Conservation (phyloP, 1,140 invertebrate genomes). For the Euwallacea similis region DNA sequence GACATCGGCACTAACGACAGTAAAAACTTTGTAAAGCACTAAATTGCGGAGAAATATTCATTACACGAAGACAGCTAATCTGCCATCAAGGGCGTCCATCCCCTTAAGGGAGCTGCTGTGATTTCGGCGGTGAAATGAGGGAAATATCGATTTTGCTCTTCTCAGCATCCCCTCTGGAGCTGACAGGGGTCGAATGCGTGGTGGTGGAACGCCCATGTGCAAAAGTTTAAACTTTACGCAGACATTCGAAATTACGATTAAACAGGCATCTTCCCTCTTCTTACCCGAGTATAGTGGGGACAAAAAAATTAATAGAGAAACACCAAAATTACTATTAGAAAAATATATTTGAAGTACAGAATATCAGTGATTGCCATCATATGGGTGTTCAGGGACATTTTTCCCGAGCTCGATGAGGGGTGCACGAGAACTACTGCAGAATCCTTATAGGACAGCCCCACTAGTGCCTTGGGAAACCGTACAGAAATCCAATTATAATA, state of each 20-base stretch:
- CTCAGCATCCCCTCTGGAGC: constrained; percentile 20
- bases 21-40: constrained; percentile 1
- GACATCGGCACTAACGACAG: neutral
- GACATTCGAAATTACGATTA: neutral
- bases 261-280: neutral
- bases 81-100: neutral
- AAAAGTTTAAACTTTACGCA: neutral
- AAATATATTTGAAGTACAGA: constrained; percentile 39
- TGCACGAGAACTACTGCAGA: neutral
- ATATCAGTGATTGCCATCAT: constrained; percentile 39
- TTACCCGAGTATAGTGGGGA: neutral
- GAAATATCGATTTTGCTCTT: constrained; percentile 14
- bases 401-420: neutral
- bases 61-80: neutral
- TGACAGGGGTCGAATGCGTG: constrained; percentile 2
- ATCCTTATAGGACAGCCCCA: constrained; percentile 1
- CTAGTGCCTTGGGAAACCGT: neutral
- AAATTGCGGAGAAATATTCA: neutral
- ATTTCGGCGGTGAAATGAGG: neutral
- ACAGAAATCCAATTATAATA: neutral
- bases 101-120: neutral
- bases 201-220: neutral
- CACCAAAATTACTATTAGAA: constrained; percentile 37
- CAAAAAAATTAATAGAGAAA: constrained; percentile 28
- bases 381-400: constrained; percentile 37